Evolutionary conservation across 2,113 vertebrate genomes (phyloP).

Genomic region (Setophaga kirtlandii): DNA sequence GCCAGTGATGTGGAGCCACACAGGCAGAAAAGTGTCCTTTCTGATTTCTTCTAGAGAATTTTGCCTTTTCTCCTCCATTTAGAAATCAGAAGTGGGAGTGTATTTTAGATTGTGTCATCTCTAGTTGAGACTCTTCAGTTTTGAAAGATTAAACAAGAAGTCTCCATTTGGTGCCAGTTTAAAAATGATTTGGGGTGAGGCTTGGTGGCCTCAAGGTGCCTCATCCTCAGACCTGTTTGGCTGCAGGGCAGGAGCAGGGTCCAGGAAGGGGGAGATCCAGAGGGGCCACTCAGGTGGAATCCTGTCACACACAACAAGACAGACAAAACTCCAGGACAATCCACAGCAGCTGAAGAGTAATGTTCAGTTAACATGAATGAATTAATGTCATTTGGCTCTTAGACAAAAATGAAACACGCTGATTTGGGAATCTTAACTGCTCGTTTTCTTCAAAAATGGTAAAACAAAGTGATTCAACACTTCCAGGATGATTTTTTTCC

Average conservation of each 20-base stretch:
- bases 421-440: neutral
- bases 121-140: neutral
- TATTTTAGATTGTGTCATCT: neutral
- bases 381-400: neutral
- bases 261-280: neutral
- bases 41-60: neutral
- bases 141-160: neutral
- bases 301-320: no score
- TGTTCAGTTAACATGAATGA: rapidly evolving
- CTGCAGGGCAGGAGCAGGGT: neutral
- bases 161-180: neutral
- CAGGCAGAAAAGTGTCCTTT: neutral
- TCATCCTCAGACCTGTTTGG: rapidly evolving
- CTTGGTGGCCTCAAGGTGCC: neutral
- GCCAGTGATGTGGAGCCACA: rapidly evolving
- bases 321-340: neutral
- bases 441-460: neutral
- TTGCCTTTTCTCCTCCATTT: neutral
- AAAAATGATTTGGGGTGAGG: neutral
- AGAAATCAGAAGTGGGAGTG: neutral
- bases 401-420: neutral
- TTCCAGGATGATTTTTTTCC: rapidly evolving
- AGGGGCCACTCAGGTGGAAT: neutral
- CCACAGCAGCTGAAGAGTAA: neutral
- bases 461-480: neutral